Conservation (phyloP, 2,888 invertebrate genomes). For the Xestoiulus laeticollis region DNA sequence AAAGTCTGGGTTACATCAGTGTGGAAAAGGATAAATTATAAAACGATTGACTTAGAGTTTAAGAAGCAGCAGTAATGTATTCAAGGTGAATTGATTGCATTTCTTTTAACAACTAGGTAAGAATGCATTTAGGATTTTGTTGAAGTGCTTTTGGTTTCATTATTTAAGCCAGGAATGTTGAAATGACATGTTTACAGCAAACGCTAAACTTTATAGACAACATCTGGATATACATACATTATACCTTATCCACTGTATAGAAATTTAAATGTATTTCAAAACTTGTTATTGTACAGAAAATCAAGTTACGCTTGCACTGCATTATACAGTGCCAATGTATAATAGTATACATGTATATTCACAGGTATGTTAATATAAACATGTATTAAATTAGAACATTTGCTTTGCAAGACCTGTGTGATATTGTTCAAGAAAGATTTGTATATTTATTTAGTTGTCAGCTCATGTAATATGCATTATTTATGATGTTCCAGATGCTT, state of each 20-base stretch:
- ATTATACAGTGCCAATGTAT: not conserved
- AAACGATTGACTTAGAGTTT: not conserved
- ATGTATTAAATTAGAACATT: not conserved
- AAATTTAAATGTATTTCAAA: not conserved
- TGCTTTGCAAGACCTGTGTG: not conserved
- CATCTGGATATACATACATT: not conserved
- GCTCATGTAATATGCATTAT: no score
- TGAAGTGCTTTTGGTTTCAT: not conserved
- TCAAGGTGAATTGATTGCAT: not conserved
- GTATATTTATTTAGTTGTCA: no score
- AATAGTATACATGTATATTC: not conserved
- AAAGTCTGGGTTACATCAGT: not conserved
- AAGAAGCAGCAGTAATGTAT: not conserved
- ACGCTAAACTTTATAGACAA: not conserved
- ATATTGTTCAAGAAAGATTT: not conserved
- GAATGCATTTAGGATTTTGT: not conserved
- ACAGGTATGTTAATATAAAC: no score
- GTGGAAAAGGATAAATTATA: not conserved
- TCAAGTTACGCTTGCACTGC: no score
- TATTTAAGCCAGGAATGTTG: not conserved
- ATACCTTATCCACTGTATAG: not conserved
- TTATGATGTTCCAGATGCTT: no score
- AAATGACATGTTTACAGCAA: not conserved
- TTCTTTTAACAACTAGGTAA: not conserved
- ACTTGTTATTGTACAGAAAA: not conserved